A percentile compares a stretch with the other conserved stretches of the same genome.
These are phyloP conservation scores for Sinopyrophorus schimmeli DNA, from an alignment of 2,888 invertebrate species.

Conservation along the genomic window DNA sequence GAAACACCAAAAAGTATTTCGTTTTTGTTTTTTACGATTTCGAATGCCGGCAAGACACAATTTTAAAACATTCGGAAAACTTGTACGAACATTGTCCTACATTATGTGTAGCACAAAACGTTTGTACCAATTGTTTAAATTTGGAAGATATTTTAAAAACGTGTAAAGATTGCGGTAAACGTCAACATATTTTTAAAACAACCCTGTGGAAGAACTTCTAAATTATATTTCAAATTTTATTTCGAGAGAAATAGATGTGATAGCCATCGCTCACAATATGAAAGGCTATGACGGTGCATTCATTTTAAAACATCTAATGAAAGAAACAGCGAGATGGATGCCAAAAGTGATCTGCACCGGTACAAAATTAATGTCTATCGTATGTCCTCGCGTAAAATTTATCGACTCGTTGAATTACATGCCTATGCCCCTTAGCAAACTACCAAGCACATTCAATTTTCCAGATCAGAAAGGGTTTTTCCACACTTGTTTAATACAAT, in stretches of 20 bases:
- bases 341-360: slow-evolving; percentile 19
- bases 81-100: neutral
- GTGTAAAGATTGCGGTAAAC: neutral
- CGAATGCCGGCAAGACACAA: too few species aligned
- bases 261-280: slow-evolving; percentile 20
- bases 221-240: neutral
- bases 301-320: slow-evolving; percentile 13
- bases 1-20: too few species aligned
- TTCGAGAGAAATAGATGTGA: slow-evolving; percentile 1
- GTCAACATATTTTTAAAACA: neutral
- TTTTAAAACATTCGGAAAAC: too few species aligned
- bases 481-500: too few species aligned
- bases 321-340: slow-evolving; percentile 6
- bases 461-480: slow-evolving; percentile 20
- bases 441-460: slow-evolving; percentile 24
- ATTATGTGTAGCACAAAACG: neutral
- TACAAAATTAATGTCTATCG: slow-evolving; percentile 17
- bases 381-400: slow-evolving; percentile 19
- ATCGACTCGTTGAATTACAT: slow-evolving; percentile 26
- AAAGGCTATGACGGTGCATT: slow-evolving; percentile 22
- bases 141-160: neutral
- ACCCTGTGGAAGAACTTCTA: neutral
- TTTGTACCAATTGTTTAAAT: neutral
- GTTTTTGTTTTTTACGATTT: too few species aligned
- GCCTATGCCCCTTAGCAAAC: slow-evolving; percentile 8